phyloP scores from a whole-genome alignment of 1,140 invertebrate species.

The Philopotamus ludificatus region DNA sequence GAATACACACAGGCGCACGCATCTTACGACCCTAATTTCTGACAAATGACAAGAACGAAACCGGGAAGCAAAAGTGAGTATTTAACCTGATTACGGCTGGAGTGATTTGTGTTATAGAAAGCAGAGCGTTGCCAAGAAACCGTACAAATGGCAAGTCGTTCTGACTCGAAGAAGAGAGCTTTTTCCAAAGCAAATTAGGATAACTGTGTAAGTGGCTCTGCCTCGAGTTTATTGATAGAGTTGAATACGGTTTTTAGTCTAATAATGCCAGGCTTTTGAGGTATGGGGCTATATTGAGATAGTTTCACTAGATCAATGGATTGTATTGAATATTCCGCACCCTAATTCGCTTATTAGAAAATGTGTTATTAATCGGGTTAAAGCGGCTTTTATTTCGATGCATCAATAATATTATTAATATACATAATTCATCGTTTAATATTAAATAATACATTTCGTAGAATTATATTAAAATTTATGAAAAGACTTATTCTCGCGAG shows the following conservation, averaged over 20 bases:
- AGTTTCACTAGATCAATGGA: too few relatives aligned
- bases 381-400: too few relatives aligned
- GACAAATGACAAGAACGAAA: slow-evolving; percentile 27
- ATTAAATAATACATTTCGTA: too few relatives aligned
- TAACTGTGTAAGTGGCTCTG: slow-evolving; percentile 35
- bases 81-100: slow-evolving; percentile 38
- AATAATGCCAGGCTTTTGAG: slow-evolving; percentile 15
- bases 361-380: too few relatives aligned
- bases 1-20: not conserved
- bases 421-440: too few relatives aligned
- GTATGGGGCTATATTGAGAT: too few relatives aligned
- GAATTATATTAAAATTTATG: too few relatives aligned
- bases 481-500: too few relatives aligned
- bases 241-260: slow-evolving; percentile 24
- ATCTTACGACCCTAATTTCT: slow-evolving; percentile 11
- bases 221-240: slow-evolving; percentile 29
- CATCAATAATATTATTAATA: too few relatives aligned
- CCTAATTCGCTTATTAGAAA: too few relatives aligned
- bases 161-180: slow-evolving; percentile 24
- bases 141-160: slow-evolving; percentile 32
- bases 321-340: too few relatives aligned
- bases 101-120: slow-evolving; percentile 39
- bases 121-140: slow-evolving; percentile 37
- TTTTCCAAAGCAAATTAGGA: slow-evolving; percentile 38
- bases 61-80: slow-evolving; percentile 29